A percentile compares a stretch with the other conserved stretches of the same genome.
These are phyloP conservation scores for Pachymerium ferrugineum DNA, from an alignment of 2,888 invertebrate genomes.

Conservation along the genomic window DNA sequence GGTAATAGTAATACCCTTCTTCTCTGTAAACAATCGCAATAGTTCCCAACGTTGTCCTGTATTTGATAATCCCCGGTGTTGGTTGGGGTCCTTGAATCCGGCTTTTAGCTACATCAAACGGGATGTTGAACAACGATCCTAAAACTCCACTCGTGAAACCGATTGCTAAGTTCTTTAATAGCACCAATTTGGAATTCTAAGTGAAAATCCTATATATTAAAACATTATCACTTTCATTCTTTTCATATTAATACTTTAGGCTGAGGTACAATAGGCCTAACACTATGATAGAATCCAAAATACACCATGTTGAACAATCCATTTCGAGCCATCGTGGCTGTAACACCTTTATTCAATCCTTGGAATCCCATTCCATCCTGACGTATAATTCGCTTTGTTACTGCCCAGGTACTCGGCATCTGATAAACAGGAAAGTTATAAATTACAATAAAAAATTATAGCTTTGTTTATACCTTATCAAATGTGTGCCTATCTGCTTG, in stretches of 20 bases:
- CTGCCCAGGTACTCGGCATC: slow-evolving; percentile 66
- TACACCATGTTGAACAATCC: slow-evolving; percentile 90
- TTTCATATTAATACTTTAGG: slow-evolving; percentile 41
- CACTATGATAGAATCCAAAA: slow-evolving; percentile 90
- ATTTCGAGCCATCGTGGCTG: slow-evolving; percentile 82
- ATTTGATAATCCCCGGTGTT: slow-evolving; percentile 64
- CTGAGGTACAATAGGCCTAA: slow-evolving; percentile 59
- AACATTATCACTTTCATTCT: neutral
- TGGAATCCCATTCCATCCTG: slow-evolving; percentile 69
- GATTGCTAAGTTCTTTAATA: slow-evolving; percentile 68
- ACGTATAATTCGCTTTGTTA: slow-evolving; percentile 71
- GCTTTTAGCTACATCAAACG: slow-evolving; percentile 93
- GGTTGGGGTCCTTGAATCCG: slow-evolving; percentile 91
- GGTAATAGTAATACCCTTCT: too few species aligned
- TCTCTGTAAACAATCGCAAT: slow-evolving; percentile 69
- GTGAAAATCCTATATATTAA: neutral
- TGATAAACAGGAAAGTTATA: slow-evolving; percentile 7
- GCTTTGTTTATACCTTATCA: slow-evolving; percentile 20
- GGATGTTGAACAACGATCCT: slow-evolving; percentile 83
- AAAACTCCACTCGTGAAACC: slow-evolving; percentile 83
- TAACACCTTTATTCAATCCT: slow-evolving; percentile 80
- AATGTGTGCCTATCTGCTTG: slow-evolving; percentile 42
- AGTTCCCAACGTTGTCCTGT: slow-evolving; percentile 67
- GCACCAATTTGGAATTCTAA: slow-evolving; percentile 32
- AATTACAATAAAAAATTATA: neutral